Evolutionary conservation across 2,113 vertebrate species (phyloP).

Genomic region (Thamnophis sirtalis): DNA sequence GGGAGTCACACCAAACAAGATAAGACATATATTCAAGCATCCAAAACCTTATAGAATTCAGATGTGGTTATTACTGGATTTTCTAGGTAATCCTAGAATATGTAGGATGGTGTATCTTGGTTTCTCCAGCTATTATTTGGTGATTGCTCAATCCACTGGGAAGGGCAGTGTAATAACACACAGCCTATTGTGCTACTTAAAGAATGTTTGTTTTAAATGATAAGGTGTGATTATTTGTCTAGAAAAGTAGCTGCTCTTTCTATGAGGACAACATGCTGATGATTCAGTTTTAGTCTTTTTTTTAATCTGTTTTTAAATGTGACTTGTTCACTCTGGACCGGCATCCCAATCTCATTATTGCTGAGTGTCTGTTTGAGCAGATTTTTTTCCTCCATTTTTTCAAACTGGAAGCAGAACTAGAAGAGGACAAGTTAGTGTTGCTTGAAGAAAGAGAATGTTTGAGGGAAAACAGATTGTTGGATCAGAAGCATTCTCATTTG

Average conservation of each 20-base stretch:
- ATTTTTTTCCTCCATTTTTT: not conserved
- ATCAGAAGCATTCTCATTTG: not conserved
- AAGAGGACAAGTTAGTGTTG: not conserved
- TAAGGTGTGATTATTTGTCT: not conserved
- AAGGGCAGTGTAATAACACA: not conserved
- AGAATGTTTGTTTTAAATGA: not conserved
- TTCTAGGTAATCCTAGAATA: not conserved
- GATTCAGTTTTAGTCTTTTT: not conserved
- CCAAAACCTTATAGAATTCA: not conserved
- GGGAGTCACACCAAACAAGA: not conserved
- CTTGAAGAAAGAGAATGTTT: not conserved
- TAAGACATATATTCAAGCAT: not conserved
- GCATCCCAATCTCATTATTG: not conserved
- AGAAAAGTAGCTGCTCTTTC: not conserved
- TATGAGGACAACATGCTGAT: not conserved
- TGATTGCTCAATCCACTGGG: not conserved
- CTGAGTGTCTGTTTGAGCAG: not conserved
- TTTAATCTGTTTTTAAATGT: not conserved
- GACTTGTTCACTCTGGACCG: not conserved
- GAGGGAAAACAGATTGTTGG: not conserved
- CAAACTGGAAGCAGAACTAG: not conserved
- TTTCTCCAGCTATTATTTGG: not conserved
- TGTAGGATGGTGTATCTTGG: not conserved
- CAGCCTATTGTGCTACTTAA: not conserved
- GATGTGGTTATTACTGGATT: not conserved